These are phyloP conservation scores for Hemiscyllium ocellatum DNA, from an alignment of 2,113 vertebrate genomes.

Conservation along the genomic window DNA sequence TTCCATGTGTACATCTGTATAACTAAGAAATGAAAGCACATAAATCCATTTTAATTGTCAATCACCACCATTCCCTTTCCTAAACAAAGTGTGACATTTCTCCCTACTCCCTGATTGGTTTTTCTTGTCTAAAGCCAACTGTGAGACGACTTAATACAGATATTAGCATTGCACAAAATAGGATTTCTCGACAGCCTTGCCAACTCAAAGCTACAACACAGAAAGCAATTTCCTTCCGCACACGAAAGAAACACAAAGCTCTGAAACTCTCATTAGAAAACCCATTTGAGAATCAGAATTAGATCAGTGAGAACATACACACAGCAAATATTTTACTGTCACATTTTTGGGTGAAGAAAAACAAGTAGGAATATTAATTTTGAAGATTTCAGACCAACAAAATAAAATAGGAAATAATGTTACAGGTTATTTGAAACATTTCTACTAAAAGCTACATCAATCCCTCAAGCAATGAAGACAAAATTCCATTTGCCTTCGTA, in stretches of 20 bases:
- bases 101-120: too few species aligned
- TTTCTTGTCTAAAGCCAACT: too few species aligned
- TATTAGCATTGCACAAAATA: too few species aligned
- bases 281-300: background rate
- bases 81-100: too few species aligned
- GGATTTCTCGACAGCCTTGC: too few species aligned
- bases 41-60: background rate
- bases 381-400: background rate
- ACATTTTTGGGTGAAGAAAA: background rate
- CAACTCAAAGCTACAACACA: too few species aligned
- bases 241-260: background rate
- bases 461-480: too few species aligned
- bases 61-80: too few species aligned
- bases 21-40: background rate
- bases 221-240: background rate
- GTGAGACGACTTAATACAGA: too few species aligned
- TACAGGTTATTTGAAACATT: background rate
- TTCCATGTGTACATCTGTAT: too few species aligned
- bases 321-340: background rate
- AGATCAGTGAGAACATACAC: background rate
- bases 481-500: too few species aligned
- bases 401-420: background rate
- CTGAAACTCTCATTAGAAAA: background rate
- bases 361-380: background rate
- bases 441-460: background rate